Percentiles rank a stretch among this genome's conserved stretches.
These are phyloP conservation scores for Villa cingulata DNA, from an alignment of 2,888 invertebrate species.

Conservation along the genomic window DNA sequence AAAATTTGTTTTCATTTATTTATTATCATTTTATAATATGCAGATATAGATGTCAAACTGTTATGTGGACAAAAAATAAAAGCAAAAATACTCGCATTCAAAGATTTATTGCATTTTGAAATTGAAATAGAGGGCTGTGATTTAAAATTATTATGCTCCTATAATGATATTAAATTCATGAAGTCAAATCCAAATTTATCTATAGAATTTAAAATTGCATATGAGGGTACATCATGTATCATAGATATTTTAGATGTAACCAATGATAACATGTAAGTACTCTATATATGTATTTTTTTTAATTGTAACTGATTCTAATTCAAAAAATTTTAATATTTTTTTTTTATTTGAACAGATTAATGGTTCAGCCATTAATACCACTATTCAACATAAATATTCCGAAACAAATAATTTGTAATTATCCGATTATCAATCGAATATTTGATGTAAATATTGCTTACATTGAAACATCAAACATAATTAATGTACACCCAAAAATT, in stretches of 20 bases:
- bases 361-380: constrained; percentile 47
- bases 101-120: constrained; percentile 31
- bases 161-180: constrained; percentile 30
- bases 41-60: constrained; percentile 28
- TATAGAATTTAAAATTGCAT: constrained; percentile 38
- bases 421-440: constrained; percentile 45
- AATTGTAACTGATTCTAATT: too few species aligned
- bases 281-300: too few species aligned
- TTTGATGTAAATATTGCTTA: constrained; percentile 48
- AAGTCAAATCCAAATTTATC: constrained; percentile 30
- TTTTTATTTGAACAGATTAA: too few species aligned
- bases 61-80: constrained; percentile 32
- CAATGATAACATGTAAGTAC: too few species aligned
- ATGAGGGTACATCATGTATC: constrained; percentile 34
- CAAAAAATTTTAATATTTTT: too few species aligned
- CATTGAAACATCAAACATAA: constrained; percentile 42
- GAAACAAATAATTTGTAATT: constrained; percentile 44
- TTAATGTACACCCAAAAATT: constrained; percentile 50
- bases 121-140: constrained; percentile 29
- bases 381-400: constrained; percentile 27
- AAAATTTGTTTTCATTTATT: background rate
- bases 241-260: constrained; percentile 29
- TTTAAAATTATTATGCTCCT: constrained; percentile 30
- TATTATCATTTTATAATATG: background rate
- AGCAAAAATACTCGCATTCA: constrained; percentile 26